Evolutionary conservation across 1,140 invertebrate genomes (phyloP).

Genomic region (Pseudoatta argentina): DNA sequence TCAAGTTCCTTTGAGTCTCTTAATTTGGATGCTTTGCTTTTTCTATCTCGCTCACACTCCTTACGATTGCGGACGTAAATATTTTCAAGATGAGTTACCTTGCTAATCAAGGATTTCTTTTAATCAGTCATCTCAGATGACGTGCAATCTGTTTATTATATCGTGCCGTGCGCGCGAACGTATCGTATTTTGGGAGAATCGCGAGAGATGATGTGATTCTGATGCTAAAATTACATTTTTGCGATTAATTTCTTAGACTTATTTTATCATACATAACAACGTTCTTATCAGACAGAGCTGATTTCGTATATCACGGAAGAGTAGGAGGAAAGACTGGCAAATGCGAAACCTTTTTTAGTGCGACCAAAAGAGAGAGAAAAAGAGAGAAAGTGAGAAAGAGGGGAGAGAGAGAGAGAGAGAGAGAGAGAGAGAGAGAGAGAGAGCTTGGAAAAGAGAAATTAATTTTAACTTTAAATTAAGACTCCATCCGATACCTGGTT

Average conservation of each 20-base stretch:
- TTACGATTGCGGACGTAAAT: conserved; percentile 64
- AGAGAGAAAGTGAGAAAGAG: background rate
- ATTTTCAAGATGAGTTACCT: conserved; percentile 65
- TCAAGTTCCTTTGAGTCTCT: conserved; percentile 80
- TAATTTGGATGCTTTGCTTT: conserved; percentile 68
- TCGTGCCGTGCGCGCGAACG: conserved; percentile 4
- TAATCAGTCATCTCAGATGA: conserved; percentile 65
- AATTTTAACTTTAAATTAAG: conserved; percentile 85
- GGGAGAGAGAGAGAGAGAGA: too few relatives aligned
- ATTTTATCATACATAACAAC: conserved; percentile 14
- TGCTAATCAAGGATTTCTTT: conserved; percentile 72
- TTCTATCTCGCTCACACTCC: conserved; percentile 28
- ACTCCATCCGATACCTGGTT: conserved; percentile 82
- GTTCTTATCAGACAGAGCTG: conserved; percentile 16
- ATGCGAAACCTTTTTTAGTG: conserved; percentile 69
- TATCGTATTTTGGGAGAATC: background rate
- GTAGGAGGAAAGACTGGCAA: conserved; percentile 46
- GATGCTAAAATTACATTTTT: conserved; percentile 15
- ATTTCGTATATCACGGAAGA: conserved; percentile 24
- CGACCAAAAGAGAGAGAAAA: conserved; percentile 26
- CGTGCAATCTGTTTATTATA: conserved; percentile 48
- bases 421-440: background rate
- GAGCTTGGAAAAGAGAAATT: conserved; percentile 75
- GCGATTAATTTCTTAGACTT: conserved; percentile 21
- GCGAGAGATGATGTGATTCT: conserved; percentile 1